Conservation (phyloP, 2,797 vertebrate genomes). For the Ctenopoma multispine region DNA sequence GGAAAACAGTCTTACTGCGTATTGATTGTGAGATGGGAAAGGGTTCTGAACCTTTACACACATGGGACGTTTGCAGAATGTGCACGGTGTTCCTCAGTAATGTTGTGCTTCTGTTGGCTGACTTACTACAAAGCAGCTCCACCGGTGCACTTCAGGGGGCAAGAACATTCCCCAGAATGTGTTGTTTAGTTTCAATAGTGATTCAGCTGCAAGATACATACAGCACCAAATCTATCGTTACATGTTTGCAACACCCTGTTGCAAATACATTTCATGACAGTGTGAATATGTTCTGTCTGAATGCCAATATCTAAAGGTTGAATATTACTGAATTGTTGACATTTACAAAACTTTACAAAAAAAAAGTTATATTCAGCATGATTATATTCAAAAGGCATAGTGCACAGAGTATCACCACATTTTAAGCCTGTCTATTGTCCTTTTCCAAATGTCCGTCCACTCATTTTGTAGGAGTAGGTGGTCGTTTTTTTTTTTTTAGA, state of each 20-base stretch:
- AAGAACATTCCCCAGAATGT: not conserved
- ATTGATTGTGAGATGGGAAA: slow-evolving; percentile 31
- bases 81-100: not conserved
- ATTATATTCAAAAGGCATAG: not conserved
- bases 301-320: not conserved
- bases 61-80: not conserved
- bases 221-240: not conserved
- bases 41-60: not conserved
- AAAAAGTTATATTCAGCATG: no score
- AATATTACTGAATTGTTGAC: not conserved
- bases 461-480: not conserved
- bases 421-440: not conserved
- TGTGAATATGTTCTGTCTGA: not conserved
- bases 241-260: not conserved
- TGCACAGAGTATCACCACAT: no score
- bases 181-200: not conserved
- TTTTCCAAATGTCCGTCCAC: not conserved
- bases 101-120: not conserved
- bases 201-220: not conserved
- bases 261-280: not conserved
- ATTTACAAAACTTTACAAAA: no score
- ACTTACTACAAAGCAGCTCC: not conserved
- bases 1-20: slow-evolving; percentile 17
- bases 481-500: not conserved
- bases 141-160: not conserved